phyloP scores from a whole-genome alignment of 2,888 invertebrate genomes.

The Trimorus sp. region DNA sequence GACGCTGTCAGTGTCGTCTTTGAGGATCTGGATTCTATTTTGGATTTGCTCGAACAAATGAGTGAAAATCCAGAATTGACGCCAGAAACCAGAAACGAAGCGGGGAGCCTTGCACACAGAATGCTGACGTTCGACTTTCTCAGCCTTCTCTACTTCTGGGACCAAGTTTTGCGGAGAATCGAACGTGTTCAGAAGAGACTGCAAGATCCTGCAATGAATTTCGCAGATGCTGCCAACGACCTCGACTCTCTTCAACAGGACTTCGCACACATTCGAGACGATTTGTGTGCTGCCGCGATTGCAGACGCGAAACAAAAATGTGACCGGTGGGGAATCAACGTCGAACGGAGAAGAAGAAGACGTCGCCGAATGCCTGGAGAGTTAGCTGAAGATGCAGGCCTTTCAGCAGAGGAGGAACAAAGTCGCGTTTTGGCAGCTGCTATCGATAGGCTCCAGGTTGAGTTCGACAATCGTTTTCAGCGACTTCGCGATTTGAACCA shows the following conservation, averaged over 20 bases:
- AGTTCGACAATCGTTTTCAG: too few species aligned
- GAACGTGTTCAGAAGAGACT: slow-evolving; percentile 60
- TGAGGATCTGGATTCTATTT: slow-evolving; percentile 19
- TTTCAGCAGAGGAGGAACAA: too few species aligned
- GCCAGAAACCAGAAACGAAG: slow-evolving; percentile 26
- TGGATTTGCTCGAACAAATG: slow-evolving; percentile 55
- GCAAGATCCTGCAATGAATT: slow-evolving; percentile 64
- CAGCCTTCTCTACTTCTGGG: slow-evolving; percentile 61
- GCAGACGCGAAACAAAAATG: slow-evolving; percentile 28
- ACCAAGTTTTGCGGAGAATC: slow-evolving; percentile 61
- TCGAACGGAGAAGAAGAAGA: slow-evolving; percentile 37
- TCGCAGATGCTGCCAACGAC: slow-evolving; percentile 55
- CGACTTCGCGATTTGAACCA: too few species aligned
- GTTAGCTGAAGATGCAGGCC: slow-evolving; percentile 23
- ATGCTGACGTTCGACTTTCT: slow-evolving; percentile 63
- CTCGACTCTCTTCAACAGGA: slow-evolving; percentile 54
- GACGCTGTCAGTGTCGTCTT: slow-evolving; percentile 58
- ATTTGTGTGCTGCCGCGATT: slow-evolving; percentile 48
- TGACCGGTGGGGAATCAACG: slow-evolving; percentile 33
- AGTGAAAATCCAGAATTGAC: slow-evolving; percentile 47
- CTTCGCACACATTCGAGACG: slow-evolving; percentile 38
- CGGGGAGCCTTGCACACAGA: slow-evolving; percentile 54
- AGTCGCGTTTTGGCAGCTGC: too few species aligned
- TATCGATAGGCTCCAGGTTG: too few species aligned
- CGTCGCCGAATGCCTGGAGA: slow-evolving; percentile 58